Conservation (phyloP, 1,140 invertebrate genomes). For the Trichonephila clavata region DNA sequence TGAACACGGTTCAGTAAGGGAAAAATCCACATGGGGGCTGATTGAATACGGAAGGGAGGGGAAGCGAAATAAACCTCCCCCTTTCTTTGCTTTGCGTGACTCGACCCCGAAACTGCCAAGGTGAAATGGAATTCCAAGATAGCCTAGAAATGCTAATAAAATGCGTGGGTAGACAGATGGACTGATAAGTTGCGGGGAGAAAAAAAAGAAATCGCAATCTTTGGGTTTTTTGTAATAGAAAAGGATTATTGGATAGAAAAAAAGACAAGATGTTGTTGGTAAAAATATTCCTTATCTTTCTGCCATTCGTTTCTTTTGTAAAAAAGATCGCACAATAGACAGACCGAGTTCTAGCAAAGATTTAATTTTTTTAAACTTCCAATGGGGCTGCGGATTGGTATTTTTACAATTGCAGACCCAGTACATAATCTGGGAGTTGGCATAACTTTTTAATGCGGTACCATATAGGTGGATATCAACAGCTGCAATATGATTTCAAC, state of each 20-base stretch:
- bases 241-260: background rate
- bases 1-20: background rate
- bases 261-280: background rate
- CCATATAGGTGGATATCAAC: too few relatives aligned
- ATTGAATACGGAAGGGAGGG: background rate
- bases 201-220: background rate
- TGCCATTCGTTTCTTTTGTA: too few relatives aligned
- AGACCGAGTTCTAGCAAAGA: too few relatives aligned
- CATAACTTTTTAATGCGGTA: too few relatives aligned
- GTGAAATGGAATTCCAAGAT: constrained; percentile 61
- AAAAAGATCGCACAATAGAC: too few relatives aligned
- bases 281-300: too few relatives aligned
- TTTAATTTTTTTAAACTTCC: too few relatives aligned
- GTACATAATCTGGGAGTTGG: too few relatives aligned
- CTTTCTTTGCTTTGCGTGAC: constrained; percentile 45
- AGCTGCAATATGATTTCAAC: too few relatives aligned
- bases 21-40: background rate
- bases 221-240: background rate
- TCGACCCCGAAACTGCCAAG: constrained; percentile 23
- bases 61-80: background rate
- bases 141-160: constrained; percentile 65
- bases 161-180: constrained; percentile 9
- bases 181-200: background rate
- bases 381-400: too few relatives aligned
- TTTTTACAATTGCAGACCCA: too few relatives aligned